Conservation (phyloP, 2,797 vertebrate species). For the Danio choprae region DNA sequence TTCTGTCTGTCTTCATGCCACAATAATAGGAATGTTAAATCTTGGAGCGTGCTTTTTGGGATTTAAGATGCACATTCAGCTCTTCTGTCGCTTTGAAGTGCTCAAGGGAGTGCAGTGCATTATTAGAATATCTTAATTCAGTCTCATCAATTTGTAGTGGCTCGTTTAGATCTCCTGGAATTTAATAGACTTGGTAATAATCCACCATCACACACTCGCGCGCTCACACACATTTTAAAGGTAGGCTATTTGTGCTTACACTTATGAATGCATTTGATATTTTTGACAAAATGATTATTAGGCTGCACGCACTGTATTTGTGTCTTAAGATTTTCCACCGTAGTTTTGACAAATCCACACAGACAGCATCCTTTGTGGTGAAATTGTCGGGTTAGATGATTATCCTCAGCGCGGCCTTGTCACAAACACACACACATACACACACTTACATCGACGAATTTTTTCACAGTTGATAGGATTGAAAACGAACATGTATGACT, state of each 20-base stretch:
- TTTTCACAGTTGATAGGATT: not conserved
- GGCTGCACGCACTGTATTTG: not conserved
- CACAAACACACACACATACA: not conserved
- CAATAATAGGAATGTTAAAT: not conserved
- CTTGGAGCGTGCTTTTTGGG: not conserved
- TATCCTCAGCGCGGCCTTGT: conserved; percentile 22
- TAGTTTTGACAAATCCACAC: not conserved
- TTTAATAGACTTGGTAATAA: conserved; percentile 26
- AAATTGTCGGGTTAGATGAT: not conserved
- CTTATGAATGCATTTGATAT: not conserved
- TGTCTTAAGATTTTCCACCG: not conserved
- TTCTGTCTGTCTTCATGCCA: not conserved
- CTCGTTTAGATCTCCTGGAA: conserved; percentile 32
- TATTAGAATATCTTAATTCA: conserved; percentile 25
- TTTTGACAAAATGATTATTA: not conserved
- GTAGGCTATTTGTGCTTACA: not conserved
- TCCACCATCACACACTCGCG: not conserved
- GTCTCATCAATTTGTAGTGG: conserved; percentile 29
- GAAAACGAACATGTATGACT: conserved; percentile 1
- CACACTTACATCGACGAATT: conserved; percentile 8
- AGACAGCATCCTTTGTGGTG: not conserved
- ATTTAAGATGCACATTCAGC: not conserved
- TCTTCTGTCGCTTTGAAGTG: conserved; percentile 10
- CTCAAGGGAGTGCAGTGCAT: conserved; percentile 27
- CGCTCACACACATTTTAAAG: conserved; percentile 26